Percentiles rank a stretch among this genome's conserved stretches.
phyloP scores from a whole-genome alignment of 2,797 vertebrate species.

The Melopsittacus undulatus region DNA sequence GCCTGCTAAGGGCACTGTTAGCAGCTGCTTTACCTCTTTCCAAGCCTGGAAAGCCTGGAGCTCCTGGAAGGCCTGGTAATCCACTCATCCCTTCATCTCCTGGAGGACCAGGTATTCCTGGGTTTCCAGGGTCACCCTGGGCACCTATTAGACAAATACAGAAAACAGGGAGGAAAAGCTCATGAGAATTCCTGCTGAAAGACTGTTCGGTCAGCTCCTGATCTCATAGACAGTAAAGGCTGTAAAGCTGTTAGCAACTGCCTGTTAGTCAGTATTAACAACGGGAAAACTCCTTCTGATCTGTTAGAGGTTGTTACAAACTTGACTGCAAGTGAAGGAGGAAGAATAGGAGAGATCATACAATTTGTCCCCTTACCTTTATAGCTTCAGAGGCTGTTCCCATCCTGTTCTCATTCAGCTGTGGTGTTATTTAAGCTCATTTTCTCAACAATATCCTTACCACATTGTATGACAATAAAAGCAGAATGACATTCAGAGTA shows the following conservation, averaged over 20 bases:
- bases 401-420: background rate
- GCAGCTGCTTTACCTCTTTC: conserved; percentile 64
- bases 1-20: background rate
- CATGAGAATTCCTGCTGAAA: background rate
- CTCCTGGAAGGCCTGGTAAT: conserved; percentile 70
- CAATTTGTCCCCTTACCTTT: background rate
- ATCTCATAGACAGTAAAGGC: background rate
- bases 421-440: background rate
- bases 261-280: background rate
- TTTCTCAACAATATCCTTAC: background rate
- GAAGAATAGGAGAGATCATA: background rate
- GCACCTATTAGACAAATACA: conserved; percentile 73
- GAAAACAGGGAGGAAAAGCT: background rate
- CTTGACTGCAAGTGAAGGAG: background rate
- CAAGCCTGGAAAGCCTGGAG: conserved; percentile 65
- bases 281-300: background rate
- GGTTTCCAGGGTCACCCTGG: conserved; percentile 80
- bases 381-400: background rate
- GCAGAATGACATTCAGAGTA: background rate
- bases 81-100: conserved; percentile 75
- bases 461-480: background rate
- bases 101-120: conserved; percentile 78
- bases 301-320: background rate
- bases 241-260: background rate
- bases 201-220: background rate